Evolutionary conservation across 2,113 vertebrate genomes (phyloP), one percentile per base, ranked within the genome.

Genomic region (Talpa occidentalis): DNA sequence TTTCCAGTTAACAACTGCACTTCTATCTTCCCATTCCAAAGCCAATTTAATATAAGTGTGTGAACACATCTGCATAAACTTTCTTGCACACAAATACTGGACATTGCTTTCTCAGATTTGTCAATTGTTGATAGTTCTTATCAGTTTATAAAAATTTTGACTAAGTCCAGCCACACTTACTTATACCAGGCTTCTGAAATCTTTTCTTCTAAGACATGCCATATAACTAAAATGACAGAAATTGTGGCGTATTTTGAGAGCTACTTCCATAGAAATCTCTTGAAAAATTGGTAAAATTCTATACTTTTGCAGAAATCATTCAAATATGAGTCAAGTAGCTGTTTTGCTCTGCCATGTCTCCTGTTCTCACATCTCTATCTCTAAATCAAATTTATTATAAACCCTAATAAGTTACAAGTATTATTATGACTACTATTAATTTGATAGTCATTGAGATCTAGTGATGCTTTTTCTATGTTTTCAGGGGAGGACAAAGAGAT

Each of bases 221-320:
- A 73, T 5, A 69, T 42, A 81, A 88, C 3, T 80, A 14, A 95
- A 17, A 47, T 72, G 73, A 76, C 24, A 77, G 83, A 49, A 24
- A 83, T 1, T 21, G 6, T n/a, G 21, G 6, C 42, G 54, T 5
- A 66, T 49, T 67, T 30, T 76, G 59, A 82, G 47, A 90, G 6
- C 52, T 73, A 56, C 64, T 88, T 92, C 72, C 30, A 91, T 9
- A 83, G 32, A 91, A 79, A 85, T 76, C 47, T 37, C 21, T 42
- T 52, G 40, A 11, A 10, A 64, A 77, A 89, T 7, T 62, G n/a
- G 37, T 40, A 74, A 59, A 95, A 62, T 62, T 77, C 59, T 28
- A 32, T 10, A 0, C 12, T 56, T 30, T 67, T 66, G 37, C 74
- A 35, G 26, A 70, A 89, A 64, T 64, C 37, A 82, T 10, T 52